A percentile compares a stretch with the other conserved stretches of the same genome.
These are phyloP conservation scores for Bombylius discolor DNA, from an alignment of 2,888 invertebrate species.

Conservation along the genomic window DNA sequence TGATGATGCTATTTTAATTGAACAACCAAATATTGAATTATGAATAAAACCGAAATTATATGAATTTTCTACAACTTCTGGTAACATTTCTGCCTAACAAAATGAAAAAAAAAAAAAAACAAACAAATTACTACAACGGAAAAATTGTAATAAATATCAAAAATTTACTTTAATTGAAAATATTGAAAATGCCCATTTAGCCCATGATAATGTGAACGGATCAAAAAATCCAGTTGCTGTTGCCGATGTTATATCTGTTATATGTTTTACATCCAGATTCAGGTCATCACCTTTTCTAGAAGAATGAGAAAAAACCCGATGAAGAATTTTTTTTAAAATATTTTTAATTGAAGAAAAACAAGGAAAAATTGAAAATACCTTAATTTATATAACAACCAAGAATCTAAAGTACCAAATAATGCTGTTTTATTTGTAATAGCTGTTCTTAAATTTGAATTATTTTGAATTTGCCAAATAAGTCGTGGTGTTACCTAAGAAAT, in stretches of 20 bases:
- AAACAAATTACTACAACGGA: not conserved
- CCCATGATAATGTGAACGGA: conserved; percentile 82
- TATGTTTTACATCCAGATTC: conserved; percentile 39
- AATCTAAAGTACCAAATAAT: conserved; percentile 79
- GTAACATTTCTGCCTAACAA: conserved; percentile 55
- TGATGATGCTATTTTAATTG: conserved; percentile 54
- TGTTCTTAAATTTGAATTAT: conserved; percentile 52
- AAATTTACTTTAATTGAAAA: conserved; percentile 10
- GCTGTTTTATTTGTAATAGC: conserved; percentile 51
- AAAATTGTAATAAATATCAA: not conserved
- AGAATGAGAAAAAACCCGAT: not conserved
- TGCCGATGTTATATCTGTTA: conserved; percentile 82
- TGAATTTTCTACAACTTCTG: conserved; percentile 66
- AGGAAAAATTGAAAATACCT: conserved; percentile 24
- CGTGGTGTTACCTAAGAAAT: conserved; percentile 54
- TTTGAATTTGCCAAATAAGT: conserved; percentile 63
- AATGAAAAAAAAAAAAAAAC: not conserved
- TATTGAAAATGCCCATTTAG: conserved; percentile 24
- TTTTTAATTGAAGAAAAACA: not conserved
- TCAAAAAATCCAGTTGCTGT: conserved; percentile 89
- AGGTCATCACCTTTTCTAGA: conserved; percentile 24
- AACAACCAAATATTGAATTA: conserved; percentile 54
- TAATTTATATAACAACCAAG: conserved; percentile 82
- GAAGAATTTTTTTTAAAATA: not conserved
- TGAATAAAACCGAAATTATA: conserved; percentile 58